Evolutionary conservation across 2,888 invertebrate genomes (phyloP).

Genomic region (Aelia acuminata): DNA sequence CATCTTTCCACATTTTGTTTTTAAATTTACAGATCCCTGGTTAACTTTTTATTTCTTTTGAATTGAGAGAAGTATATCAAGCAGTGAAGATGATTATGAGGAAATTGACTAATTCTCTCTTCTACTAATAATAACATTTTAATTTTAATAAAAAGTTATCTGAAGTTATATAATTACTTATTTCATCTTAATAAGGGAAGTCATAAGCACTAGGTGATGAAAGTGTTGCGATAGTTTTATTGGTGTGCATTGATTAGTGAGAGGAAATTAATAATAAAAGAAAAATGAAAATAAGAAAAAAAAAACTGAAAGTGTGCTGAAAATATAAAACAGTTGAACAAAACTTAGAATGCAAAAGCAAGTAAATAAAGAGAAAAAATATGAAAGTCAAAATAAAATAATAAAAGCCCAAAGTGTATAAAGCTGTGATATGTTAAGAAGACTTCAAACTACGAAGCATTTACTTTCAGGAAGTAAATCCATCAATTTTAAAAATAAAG

Average conservation of each 20-base stretch:
- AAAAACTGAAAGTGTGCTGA: constrained; percentile 22
- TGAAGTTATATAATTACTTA: no score
- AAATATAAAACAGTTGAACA: constrained; percentile 54
- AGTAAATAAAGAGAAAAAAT: constrained; percentile 51
- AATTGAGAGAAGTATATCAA: neutral
- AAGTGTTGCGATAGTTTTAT: constrained; percentile 20
- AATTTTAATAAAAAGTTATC: no score
- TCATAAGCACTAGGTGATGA: neutral
- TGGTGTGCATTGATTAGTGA: neutral
- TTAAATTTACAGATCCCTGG: no score
- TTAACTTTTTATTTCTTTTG: no score
- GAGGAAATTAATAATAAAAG: neutral
- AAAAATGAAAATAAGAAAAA: neutral
- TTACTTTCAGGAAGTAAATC: constrained; percentile 9
- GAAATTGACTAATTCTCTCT: no score
- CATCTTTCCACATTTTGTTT: no score
- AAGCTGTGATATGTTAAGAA: constrained; percentile 54
- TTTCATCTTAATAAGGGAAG: neutral
- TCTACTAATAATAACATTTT: no score
- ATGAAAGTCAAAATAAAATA: constrained; percentile 51
- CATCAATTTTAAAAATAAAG: constrained; percentile 42
- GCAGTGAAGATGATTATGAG: neutral
- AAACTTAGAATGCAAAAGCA: constrained; percentile 57
- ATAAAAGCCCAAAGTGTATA: constrained; percentile 55
- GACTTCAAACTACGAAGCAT: constrained; percentile 24